Evolutionary conservation across 2,888 invertebrate species (phyloP).

Genomic region (Polylopha cassiicola): DNA sequence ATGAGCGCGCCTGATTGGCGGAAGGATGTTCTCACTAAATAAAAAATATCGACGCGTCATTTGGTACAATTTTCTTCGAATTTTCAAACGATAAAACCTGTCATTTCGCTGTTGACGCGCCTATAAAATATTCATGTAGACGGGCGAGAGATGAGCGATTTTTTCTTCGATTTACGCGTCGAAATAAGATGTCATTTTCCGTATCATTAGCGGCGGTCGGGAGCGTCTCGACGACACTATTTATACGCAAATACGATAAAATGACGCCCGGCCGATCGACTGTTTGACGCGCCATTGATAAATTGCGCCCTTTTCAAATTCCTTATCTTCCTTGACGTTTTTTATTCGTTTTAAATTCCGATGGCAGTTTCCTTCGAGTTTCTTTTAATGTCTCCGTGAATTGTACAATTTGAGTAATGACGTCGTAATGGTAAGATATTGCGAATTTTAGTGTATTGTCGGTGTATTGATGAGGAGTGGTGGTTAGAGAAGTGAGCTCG

Average conservation of each 20-base stretch:
- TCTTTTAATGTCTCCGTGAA: constrained; percentile 38
- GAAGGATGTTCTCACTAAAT: constrained; percentile 77
- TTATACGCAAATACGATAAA: constrained; percentile 77
- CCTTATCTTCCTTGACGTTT: constrained; percentile 50
- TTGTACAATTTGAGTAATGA: constrained; percentile 40
- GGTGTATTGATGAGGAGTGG: constrained; percentile 14
- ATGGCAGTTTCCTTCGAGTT: constrained; percentile 38
- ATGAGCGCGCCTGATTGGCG: constrained; percentile 75
- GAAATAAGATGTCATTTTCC: constrained; percentile 79
- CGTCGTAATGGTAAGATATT: constrained; percentile 24
- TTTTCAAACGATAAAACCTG: constrained; percentile 78
- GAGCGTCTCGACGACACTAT: constrained; percentile 71
- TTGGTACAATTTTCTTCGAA: constrained; percentile 74
- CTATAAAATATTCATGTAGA: constrained; percentile 77
- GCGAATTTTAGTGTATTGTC: constrained; percentile 23
- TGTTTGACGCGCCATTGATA: constrained; percentile 75
- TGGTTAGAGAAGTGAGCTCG: constrained; percentile 13
- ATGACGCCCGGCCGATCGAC: constrained; percentile 73
- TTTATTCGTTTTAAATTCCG: constrained; percentile 41
- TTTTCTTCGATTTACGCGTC: constrained; percentile 76
- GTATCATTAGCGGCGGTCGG: constrained; percentile 75
- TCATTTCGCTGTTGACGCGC: constrained; percentile 77
- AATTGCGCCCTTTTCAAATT: constrained; percentile 70
- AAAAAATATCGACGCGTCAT: constrained; percentile 77
- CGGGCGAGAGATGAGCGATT: constrained; percentile 74